Conservation (phyloP, 2,888 invertebrate genomes). For the Calliphora vomitoria region DNA sequence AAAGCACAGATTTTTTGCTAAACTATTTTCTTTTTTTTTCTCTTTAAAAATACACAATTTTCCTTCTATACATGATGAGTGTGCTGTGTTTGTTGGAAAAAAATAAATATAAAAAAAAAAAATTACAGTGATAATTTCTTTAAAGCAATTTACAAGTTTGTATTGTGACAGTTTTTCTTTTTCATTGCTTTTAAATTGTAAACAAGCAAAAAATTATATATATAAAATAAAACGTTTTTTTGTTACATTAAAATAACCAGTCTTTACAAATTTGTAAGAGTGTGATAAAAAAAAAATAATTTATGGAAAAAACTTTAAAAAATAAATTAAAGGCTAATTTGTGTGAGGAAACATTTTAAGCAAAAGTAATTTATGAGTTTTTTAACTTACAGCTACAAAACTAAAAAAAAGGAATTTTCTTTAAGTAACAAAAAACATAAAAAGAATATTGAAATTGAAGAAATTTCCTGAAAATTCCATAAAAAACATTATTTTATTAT, state of each 20-base stretch:
- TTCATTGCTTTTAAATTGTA: slow-evolving; percentile 50
- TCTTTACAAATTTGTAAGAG: slow-evolving; percentile 46
- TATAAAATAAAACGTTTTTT: slow-evolving; percentile 4
- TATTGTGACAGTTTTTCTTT: slow-evolving; percentile 63
- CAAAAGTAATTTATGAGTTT: slow-evolving; percentile 49
- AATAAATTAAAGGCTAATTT: slow-evolving; percentile 49
- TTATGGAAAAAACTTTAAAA: not conserved
- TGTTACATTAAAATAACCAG: slow-evolving; percentile 30
- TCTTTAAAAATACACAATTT: not conserved
- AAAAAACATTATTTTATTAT: not conserved
- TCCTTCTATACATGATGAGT: too few relatives aligned
- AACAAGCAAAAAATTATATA: not conserved
- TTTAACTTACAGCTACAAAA: slow-evolving; percentile 4
- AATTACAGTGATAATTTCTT: slow-evolving; percentile 64
- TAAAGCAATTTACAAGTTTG: slow-evolving; percentile 62
- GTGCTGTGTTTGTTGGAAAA: not conserved
- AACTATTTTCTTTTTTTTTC: slow-evolving; percentile 11
- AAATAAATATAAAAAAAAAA: slow-evolving; percentile 24
- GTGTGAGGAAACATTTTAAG: slow-evolving; percentile 46
- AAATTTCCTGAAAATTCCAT: not conserved
- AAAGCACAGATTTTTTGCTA: not conserved
- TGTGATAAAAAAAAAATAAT: not conserved
- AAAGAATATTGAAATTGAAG: not conserved
- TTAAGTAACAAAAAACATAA: not conserved
- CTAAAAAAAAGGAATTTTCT: not conserved